Percentiles rank a stretch among this genome's conserved stretches.
These are phyloP conservation scores for Drosophila helvetica DNA, from an alignment of 2,888 invertebrate species.

Conservation along the genomic window DNA sequence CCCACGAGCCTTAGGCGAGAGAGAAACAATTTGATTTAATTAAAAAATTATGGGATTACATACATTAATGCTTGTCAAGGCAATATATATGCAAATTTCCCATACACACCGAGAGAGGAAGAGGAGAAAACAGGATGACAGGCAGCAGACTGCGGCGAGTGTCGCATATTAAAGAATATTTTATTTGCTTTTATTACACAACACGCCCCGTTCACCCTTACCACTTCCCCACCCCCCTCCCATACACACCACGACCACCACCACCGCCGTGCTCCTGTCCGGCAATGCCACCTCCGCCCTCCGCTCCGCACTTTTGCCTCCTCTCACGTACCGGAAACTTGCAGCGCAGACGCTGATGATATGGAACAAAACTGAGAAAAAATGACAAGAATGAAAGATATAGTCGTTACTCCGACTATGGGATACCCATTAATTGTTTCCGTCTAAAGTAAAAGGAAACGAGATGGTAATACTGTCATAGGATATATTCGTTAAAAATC, in stretches of 20 bases:
- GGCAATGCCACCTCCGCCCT: constrained; percentile 8
- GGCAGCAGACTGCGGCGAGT: constrained; percentile 64
- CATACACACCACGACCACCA: too few species aligned
- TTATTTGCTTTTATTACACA: constrained; percentile 78
- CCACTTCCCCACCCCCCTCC: constrained; percentile 17
- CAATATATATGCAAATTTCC: constrained; percentile 81
- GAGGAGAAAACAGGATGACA: constrained; percentile 38
- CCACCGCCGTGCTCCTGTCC: constrained; percentile 7
- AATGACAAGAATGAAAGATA: constrained; percentile 15
- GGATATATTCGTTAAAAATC: too few species aligned
- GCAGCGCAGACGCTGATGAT: constrained; percentile 68
- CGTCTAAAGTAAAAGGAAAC: too few species aligned
- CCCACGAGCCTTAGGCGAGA: constrained; percentile 34
- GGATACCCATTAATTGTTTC: background rate
- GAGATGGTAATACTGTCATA: too few species aligned
- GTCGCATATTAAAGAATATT: constrained; percentile 78
- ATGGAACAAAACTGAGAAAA: constrained; percentile 46
- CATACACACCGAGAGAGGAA: constrained; percentile 28
- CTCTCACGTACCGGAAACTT: constrained; percentile 67
- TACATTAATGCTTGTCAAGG: constrained; percentile 78
- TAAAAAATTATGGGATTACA: constrained; percentile 82
- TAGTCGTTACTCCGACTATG: background rate
- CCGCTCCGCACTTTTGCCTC: constrained; percentile 2
- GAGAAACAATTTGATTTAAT: constrained; percentile 80
- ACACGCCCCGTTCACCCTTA: constrained; percentile 58